Conservation (phyloP, 2,888 invertebrate species). For the Mellilla xanthometata region DNA sequence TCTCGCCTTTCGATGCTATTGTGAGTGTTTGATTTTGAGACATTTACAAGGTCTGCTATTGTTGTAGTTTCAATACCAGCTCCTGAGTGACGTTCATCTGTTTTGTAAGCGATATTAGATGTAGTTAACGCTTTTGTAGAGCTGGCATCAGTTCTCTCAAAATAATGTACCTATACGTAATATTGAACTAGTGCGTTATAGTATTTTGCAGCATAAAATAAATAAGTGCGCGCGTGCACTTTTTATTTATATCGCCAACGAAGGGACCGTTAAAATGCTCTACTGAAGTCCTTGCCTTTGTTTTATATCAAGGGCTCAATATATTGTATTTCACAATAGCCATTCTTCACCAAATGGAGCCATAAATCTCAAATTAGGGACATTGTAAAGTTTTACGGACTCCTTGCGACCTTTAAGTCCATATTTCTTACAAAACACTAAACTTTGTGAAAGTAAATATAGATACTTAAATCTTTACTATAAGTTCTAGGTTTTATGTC, state of each 20-base stretch:
- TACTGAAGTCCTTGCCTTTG: constrained; percentile 11
- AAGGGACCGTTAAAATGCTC: constrained; percentile 11
- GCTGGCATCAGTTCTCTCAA: neutral
- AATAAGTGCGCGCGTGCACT: neutral
- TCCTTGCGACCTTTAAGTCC: constrained; percentile 49
- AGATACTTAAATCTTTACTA: too few species aligned
- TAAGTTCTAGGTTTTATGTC: too few species aligned
- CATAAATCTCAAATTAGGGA: constrained; percentile 68
- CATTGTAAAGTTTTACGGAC: constrained; percentile 73
- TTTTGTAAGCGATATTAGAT: constrained; percentile 8
- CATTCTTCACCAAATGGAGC: constrained; percentile 54
- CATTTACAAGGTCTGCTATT: constrained; percentile 31
- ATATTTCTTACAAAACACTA: constrained; percentile 44
- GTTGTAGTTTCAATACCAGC: constrained; percentile 16
- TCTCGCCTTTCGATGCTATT: constrained; percentile 45
- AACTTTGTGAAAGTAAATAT: too few species aligned
- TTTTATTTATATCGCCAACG: constrained; percentile 3
- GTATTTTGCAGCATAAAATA: neutral
- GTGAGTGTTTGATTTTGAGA: constrained; percentile 35
- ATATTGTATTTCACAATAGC: constrained; percentile 64
- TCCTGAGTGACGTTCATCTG: constrained; percentile 14
- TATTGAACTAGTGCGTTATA: neutral
- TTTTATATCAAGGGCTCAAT: constrained; percentile 33
- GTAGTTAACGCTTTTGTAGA: constrained; percentile 1
- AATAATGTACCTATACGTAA: too few species aligned